Percentiles rank a stretch among this genome's conserved stretches.
These are phyloP conservation scores for Epizoanthus fatuus DNA, from an alignment of 92 coral and sea anemone genomes.

Conservation along the genomic window DNA sequence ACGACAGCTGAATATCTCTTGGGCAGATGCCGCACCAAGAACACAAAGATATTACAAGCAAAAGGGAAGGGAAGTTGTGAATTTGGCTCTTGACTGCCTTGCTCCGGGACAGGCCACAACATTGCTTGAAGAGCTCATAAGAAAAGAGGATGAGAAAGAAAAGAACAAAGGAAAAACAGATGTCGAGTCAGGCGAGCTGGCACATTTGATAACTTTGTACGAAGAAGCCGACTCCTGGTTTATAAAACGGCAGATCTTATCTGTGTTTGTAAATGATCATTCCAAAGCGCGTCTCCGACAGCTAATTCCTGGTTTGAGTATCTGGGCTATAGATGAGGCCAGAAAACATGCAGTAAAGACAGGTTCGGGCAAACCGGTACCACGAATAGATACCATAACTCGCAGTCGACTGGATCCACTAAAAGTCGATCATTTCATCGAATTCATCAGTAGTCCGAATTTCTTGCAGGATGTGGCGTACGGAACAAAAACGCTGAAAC, in stretches of 20 bases:
- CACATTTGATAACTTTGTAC: constrained; percentile 31
- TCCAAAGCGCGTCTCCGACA: constrained; percentile 37
- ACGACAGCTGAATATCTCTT: constrained; percentile 9
- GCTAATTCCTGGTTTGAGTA: constrained; percentile 58
- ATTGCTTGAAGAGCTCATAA: not conserved
- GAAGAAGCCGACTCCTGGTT: constrained; percentile 48
- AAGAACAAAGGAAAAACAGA: not conserved
- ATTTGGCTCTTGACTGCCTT: constrained; percentile 14
- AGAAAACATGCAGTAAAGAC: constrained; percentile 40
- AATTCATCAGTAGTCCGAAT: constrained; percentile 35
- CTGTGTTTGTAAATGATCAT: constrained; percentile 47
- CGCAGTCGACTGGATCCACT: not conserved
- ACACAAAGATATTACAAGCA: constrained; percentile 10
- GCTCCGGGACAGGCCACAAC: constrained; percentile 12
- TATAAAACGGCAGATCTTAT: constrained; percentile 37
- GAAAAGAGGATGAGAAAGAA: not conserved
- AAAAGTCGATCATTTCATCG: too few relatives aligned
- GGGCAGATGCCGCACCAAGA: constrained; percentile 11
- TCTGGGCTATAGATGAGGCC: constrained; percentile 66
- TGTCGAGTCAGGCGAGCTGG: not conserved
- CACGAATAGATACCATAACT: not conserved
- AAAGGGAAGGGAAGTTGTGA: constrained; percentile 6
- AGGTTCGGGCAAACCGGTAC: constrained; percentile 35
- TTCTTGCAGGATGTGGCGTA: constrained; percentile 69
- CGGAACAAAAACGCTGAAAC: constrained; percentile 65